Conservation (phyloP, 2,113 vertebrate species). For the Heptranchias perlo region DNA sequence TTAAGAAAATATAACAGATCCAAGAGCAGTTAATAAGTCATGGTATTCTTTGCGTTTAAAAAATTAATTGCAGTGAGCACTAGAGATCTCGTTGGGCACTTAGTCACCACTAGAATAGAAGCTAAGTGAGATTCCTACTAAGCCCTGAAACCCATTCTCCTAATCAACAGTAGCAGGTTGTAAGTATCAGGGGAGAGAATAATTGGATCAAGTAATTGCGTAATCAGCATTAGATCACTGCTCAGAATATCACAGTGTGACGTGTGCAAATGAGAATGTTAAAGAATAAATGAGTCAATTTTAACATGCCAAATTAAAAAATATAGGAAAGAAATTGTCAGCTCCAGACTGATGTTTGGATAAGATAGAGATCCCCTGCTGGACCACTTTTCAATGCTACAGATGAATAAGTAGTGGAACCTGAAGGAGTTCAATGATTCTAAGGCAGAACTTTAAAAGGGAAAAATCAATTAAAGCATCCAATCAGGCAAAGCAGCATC, state of each 20-base stretch:
- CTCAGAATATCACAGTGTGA: neutral
- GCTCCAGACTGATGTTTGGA: neutral
- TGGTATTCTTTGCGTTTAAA: too few relatives aligned
- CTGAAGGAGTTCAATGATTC: neutral
- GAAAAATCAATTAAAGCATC: neutral
- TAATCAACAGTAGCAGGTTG: neutral
- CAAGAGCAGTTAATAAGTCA: too few relatives aligned
- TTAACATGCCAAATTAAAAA: neutral
- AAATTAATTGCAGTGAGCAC: too few relatives aligned
- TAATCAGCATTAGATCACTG: neutral
- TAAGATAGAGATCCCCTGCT: neutral
- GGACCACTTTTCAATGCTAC: neutral
- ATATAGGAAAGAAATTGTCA: neutral
- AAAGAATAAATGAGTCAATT: too few relatives aligned
- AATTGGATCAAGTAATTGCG: neutral
- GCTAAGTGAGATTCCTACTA: neutral
- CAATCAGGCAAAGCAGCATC: neutral
- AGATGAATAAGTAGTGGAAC: neutral
- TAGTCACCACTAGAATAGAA: too few relatives aligned
- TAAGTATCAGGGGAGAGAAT: neutral
- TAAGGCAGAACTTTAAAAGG: neutral
- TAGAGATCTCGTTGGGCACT: too few relatives aligned
- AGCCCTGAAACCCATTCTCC: neutral
- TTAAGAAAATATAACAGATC: too few relatives aligned
- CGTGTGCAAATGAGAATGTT: neutral